Conservation (phyloP, 2,888 invertebrate species). For the Julus scandinavius region DNA sequence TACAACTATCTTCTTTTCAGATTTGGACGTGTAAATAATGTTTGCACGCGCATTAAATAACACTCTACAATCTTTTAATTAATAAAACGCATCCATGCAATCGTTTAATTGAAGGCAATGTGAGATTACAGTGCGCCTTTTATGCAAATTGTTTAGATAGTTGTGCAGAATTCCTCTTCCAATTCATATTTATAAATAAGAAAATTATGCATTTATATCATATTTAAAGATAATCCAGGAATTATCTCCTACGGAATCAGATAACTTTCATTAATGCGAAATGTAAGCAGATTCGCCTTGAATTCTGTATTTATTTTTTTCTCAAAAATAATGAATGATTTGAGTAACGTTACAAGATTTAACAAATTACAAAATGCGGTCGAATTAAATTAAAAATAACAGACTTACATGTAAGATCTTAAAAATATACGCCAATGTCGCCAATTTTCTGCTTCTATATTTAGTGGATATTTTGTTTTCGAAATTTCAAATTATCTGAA, state of each 20-base stretch:
- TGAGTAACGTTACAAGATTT: no score
- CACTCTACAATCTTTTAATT: not conserved
- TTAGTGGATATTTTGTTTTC: no score
- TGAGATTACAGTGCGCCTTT: not conserved
- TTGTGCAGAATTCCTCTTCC: not conserved
- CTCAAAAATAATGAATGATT: no score
- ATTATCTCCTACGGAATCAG: not conserved
- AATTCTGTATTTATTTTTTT: no score
- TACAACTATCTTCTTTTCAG: not conserved
- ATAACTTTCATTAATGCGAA: not conserved
- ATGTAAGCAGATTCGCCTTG: no score
- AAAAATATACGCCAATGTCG: no score
- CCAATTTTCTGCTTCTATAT: no score
- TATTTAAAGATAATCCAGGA: not conserved
- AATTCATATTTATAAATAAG: not conserved
- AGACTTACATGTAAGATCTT: no score
- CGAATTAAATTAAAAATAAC: no score
- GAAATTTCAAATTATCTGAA: no score
- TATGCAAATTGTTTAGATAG: not conserved
- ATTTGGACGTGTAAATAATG: conserved; percentile 4
- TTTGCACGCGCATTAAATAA: not conserved
- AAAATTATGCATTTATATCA: not conserved
- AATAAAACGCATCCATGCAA: not conserved
- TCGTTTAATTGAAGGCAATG: not conserved
- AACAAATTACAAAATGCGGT: no score